These are phyloP conservation scores for Camponotus floridanus DNA, from an alignment of 1,140 invertebrate genomes.

Conservation along the genomic window DNA sequence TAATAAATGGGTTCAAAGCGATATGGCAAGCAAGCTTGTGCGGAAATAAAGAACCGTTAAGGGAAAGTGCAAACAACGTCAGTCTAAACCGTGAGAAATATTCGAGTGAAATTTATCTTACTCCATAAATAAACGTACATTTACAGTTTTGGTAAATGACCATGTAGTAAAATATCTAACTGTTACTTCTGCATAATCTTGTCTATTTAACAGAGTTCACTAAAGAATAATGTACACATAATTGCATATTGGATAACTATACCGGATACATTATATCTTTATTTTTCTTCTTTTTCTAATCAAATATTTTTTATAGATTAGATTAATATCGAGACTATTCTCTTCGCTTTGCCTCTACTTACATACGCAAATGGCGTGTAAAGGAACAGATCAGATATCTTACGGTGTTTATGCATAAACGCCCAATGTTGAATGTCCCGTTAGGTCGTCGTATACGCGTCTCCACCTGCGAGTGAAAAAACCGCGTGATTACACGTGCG, in stretches of 20 bases:
- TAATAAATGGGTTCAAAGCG: slow-evolving; percentile 46
- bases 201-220: not conserved
- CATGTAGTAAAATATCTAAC: not conserved
- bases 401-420: slow-evolving; percentile 16
- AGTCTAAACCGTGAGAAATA: slow-evolving; percentile 40
- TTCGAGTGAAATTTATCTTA: slow-evolving; percentile 34
- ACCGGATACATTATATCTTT: not conserved
- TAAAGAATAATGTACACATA: not conserved
- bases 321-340: not conserved
- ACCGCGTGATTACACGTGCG: slow-evolving; percentile 67
- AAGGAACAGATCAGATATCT: slow-evolving; percentile 23
- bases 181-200: not conserved
- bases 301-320: not conserved
- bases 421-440: slow-evolving; percentile 48
- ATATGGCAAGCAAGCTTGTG: not conserved
- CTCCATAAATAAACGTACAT: not conserved
- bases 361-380: not conserved
- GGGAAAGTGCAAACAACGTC: slow-evolving; percentile 38
- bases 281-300: not conserved
- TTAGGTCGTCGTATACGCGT: slow-evolving; percentile 56
- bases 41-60: slow-evolving; percentile 37
- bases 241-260: not conserved
- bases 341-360: not conserved
- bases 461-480: slow-evolving; percentile 56
- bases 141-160: not conserved